These are phyloP conservation scores for Sminthurinus aureus DNA, from an alignment of 2,888 invertebrate genomes.

Conservation along the genomic window DNA sequence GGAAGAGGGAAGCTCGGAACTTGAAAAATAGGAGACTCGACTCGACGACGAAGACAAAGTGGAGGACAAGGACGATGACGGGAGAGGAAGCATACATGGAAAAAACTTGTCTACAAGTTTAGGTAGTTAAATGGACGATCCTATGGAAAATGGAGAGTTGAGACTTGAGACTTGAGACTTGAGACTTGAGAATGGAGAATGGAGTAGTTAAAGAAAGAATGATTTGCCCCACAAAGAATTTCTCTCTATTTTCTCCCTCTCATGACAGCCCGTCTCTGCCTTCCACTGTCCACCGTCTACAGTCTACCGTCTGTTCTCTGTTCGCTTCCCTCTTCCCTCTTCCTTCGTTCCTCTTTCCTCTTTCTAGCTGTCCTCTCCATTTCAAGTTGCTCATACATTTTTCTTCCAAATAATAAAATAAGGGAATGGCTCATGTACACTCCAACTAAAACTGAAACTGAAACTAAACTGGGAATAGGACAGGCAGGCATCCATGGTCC, in stretches of 20 bases:
- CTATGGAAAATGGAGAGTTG: not conserved
- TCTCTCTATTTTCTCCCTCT: slow-evolving; percentile 26
- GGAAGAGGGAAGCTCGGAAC: not conserved
- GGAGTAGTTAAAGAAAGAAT: slow-evolving; percentile 33
- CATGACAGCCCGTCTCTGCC: slow-evolving; percentile 2
- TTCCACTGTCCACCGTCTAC: not conserved
- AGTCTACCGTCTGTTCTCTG: not conserved
- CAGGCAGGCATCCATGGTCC: too few species aligned
- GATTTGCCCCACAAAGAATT: slow-evolving; percentile 36
- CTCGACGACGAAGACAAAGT: not conserved
- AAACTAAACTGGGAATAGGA: not conserved
- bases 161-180: not conserved
- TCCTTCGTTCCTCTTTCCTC: too few species aligned
- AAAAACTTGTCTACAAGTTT: slow-evolving; percentile 35
- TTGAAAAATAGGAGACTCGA: too few species aligned
- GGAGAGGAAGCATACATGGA: slow-evolving; percentile 21
- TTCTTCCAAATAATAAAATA: not conserved
- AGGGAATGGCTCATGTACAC: not conserved
- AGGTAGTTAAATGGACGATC: slow-evolving; percentile 40
- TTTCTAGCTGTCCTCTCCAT: not conserved
- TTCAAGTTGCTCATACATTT: not conserved
- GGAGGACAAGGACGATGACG: not conserved
- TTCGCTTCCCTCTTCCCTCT: not conserved
- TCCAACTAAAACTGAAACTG: not conserved
- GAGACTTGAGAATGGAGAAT: not conserved